Evolutionary conservation across 2,888 invertebrate species (phyloP).

Genomic region (Cephus runcator): DNA sequence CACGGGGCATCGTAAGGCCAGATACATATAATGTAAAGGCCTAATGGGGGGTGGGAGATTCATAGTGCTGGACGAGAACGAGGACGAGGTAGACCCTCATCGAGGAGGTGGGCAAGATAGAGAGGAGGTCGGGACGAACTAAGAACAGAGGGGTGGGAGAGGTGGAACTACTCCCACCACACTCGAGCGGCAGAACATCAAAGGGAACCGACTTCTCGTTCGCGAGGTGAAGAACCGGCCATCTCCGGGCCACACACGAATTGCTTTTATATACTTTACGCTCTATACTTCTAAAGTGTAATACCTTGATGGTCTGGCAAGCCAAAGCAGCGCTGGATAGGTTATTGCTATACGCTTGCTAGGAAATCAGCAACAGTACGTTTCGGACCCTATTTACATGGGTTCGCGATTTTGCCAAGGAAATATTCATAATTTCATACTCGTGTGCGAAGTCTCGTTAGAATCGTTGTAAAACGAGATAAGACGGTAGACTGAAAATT

Average conservation of each 20-base stretch:
- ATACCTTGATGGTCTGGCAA: slow-evolving; percentile 44
- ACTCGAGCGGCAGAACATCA: slow-evolving; percentile 53
- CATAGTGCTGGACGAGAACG: slow-evolving; percentile 7
- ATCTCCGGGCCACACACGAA: slow-evolving; percentile 66
- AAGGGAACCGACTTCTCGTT: slow-evolving; percentile 65
- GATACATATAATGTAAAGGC: slow-evolving; percentile 20
- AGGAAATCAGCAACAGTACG: background rate
- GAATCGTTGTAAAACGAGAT: background rate
- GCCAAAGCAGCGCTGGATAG: slow-evolving; percentile 3
- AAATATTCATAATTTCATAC: background rate
- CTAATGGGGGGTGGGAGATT: slow-evolving; percentile 18
- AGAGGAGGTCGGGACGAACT: slow-evolving; percentile 6
- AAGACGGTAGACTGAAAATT: background rate
- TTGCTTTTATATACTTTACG: slow-evolving; percentile 64
- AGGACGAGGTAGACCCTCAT: slow-evolving; percentile 6
- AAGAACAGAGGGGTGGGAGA: slow-evolving; percentile 19
- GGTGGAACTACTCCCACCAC: slow-evolving; percentile 49
- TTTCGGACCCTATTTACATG: background rate
- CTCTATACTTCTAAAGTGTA: slow-evolving; percentile 53
- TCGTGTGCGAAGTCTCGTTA: background rate
- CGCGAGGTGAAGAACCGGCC: slow-evolving; percentile 66
- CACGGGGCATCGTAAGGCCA: background rate
- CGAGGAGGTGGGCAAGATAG: slow-evolving; percentile 12
- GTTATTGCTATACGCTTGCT: background rate
- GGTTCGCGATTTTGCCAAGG: background rate